phyloP scores from a whole-genome alignment of 2,113 vertebrate genomes.

The Butorides virescens region DNA sequence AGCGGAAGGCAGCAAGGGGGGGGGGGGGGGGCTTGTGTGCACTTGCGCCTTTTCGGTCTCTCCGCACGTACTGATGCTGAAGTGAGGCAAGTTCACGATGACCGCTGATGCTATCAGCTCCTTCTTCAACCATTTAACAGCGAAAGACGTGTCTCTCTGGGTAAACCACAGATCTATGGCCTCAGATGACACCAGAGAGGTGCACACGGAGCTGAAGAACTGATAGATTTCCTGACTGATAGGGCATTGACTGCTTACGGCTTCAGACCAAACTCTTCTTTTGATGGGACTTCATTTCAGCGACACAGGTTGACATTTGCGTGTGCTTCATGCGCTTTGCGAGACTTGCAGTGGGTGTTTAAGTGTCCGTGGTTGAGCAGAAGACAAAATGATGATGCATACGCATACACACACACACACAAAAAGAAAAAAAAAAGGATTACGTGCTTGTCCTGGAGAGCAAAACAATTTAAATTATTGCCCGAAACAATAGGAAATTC shows the following conservation, averaged over 20 bases:
- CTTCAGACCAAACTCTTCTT: neutral
- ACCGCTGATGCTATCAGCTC: neutral
- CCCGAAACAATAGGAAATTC: neutral
- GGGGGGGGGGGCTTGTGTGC: rapidly evolving
- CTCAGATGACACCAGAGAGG: rapidly evolving
- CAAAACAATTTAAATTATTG: neutral
- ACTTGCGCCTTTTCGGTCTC: neutral
- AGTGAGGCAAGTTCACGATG: neutral
- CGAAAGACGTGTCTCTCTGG: rapidly evolving
- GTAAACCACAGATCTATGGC: neutral
- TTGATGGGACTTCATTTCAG: neutral
- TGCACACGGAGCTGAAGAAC: neutral
- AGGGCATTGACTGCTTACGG: rapidly evolving
- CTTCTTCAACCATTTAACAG: neutral
- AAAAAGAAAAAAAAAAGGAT: neutral
- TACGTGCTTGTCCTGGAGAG: neutral
- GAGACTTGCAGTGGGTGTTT: neutral
- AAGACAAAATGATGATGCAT: neutral
- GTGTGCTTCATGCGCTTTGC: neutral
- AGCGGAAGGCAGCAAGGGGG: neutral
- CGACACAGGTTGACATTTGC: rapidly evolving
- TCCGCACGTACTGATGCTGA: neutral
- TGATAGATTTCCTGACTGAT: neutral
- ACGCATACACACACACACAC: no score
- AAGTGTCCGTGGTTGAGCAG: neutral